Evolutionary conservation across 2,888 invertebrate genomes (phyloP), one percentile per base, ranked within the genome.

Genomic region (Melanostoma mellinum): DNA sequence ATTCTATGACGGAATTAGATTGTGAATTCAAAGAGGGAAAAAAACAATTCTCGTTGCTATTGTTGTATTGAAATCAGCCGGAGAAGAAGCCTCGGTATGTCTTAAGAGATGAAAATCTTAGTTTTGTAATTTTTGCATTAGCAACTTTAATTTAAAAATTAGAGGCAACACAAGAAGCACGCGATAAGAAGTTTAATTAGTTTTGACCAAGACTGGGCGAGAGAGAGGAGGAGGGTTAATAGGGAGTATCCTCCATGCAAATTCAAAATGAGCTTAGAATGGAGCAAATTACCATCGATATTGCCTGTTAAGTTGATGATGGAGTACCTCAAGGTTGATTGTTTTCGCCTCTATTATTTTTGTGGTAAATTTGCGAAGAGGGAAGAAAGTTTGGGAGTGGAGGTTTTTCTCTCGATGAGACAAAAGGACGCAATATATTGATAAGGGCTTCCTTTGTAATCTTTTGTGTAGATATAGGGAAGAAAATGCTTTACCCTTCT

Each of bases 1-100:
- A 73, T 77, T 82, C 72, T 63, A 63, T 77, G 77, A 73, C 73
- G 72, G 68, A 82, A 82, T 82, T 77, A 82, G 81, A 81, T 81
- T 76, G 72, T 81, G 68, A 76, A 67, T 75, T 79, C 44, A 9
- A 46, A 52, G 42, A 65, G 52, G 46, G 63, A 48, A 38, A 53
- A 53, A 52, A 52, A 61, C 60, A 60, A 72, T 53, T 3, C 53
- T 20, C 20, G 20, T 20, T 20, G 20, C 30, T 44, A n/a, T 35
- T 42, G 52, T 50, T 53, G 42, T 60, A 38, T 60, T 53, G 36
- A 30, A 46, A n/a, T 53, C 52, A 6, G 36, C 42, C 20, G 4
- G 30, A 63, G 36, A 63, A 38, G 36, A 20, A 20, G 20, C 20
- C 20, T 20, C 20, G 20, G 20, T 20, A n/a, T n/a, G 52, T n/a